Percentiles rank a stretch among this genome's conserved stretches.
Evolutionary conservation across 2,888 invertebrate species (phyloP).

Genomic region (Phlogophora meticulosa): DNA sequence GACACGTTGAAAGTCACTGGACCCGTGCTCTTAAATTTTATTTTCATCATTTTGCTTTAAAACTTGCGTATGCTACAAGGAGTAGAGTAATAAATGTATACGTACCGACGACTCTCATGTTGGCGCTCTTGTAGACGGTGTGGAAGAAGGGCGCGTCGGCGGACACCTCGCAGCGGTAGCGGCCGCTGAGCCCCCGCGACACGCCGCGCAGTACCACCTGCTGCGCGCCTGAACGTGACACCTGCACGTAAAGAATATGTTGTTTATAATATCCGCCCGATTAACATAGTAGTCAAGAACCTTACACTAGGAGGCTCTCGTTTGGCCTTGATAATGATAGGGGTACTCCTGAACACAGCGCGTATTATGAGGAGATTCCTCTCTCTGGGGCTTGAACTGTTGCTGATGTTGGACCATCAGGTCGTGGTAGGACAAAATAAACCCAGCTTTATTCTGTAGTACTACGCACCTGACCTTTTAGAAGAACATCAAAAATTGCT

Average conservation of each 20-base stretch:
- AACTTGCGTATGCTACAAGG: background rate
- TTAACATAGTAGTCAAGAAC: too few relatives aligned
- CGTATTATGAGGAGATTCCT: too few relatives aligned
- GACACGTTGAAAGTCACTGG: background rate
- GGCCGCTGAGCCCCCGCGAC: constrained; percentile 92
- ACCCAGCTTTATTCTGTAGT: too few relatives aligned
- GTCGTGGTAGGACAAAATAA: background rate
- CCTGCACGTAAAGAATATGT: constrained; percentile 79
- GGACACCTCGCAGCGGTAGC: constrained; percentile 94
- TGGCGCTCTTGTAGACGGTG: constrained; percentile 92
- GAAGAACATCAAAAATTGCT: too few relatives aligned
- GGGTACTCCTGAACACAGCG: too few relatives aligned
- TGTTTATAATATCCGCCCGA: too few relatives aligned
- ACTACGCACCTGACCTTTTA: too few relatives aligned
- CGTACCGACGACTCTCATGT: constrained; percentile 94
- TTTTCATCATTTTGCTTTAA: background rate
- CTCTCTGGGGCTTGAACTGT: background rate
- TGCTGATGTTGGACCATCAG: background rate
- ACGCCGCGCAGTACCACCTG: constrained; percentile 93
- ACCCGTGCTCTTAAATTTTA: background rate
- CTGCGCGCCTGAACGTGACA: constrained; percentile 92
- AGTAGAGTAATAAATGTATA: constrained; percentile 65
- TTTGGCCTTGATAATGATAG: too few relatives aligned
- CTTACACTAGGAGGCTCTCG: too few relatives aligned
- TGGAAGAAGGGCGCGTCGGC: constrained; percentile 94